phyloP scores from a whole-genome alignment of 2,797 vertebrate species.

The Acanthornis magna region DNA sequence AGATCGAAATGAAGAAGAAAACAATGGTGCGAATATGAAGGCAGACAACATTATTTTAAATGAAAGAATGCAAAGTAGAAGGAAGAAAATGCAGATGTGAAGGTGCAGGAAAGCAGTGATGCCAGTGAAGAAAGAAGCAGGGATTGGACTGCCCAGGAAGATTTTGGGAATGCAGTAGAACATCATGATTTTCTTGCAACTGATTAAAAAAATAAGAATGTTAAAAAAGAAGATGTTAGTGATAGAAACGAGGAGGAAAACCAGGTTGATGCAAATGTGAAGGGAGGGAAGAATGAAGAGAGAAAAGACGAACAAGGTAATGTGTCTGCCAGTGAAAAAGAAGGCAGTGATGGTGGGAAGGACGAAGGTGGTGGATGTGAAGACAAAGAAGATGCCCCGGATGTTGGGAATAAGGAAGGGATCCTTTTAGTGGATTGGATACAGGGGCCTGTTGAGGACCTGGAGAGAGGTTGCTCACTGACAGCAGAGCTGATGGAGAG shows the following conservation, averaged over 20 bases:
- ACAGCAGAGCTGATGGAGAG: background rate
- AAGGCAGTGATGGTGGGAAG: background rate
- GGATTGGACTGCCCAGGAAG: background rate
- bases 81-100: no score
- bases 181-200: fast-evolving
- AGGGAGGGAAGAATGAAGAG: background rate
- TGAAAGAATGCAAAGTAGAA: no score
- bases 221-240: fast-evolving
- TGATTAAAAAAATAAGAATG: background rate
- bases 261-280: no score
- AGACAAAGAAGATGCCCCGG: fast-evolving
- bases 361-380: fast-evolving
- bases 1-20: background rate
- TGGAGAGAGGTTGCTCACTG: background rate
- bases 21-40: fast-evolving
- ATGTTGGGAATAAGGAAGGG: fast-evolving
- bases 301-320: background rate
- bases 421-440: background rate
- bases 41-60: background rate
- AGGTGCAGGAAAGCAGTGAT: background rate
- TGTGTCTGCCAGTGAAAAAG: no score
- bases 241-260: background rate
- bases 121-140: no score
- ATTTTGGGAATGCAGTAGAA: fast-evolving
- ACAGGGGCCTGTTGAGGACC: background rate